Conservation (phyloP, 2,113 vertebrate species). For the Promerops cafer region DNA sequence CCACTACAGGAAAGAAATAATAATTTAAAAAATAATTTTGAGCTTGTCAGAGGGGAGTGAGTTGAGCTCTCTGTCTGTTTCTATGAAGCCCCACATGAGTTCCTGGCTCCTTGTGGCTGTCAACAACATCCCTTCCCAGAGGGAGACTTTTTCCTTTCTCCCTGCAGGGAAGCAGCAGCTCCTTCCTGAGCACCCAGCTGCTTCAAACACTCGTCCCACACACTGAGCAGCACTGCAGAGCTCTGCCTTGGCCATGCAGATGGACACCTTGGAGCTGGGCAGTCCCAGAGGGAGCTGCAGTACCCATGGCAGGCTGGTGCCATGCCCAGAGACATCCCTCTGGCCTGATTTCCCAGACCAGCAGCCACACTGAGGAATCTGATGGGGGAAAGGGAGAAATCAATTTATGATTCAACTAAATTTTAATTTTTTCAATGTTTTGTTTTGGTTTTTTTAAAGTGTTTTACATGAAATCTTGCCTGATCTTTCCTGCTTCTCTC, state of each 20-base stretch:
- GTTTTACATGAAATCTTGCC: not conserved
- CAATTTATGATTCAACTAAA: not conserved
- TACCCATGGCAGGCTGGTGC: fast-evolving
- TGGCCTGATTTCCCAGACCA: not conserved
- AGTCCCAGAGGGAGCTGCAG: not conserved
- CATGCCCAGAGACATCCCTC: fast-evolving
- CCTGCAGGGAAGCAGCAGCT: not conserved
- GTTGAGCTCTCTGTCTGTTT: not conserved
- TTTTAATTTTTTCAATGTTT: not conserved
- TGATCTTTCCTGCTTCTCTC: not conserved
- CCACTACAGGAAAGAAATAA: not conserved
- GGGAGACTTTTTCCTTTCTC: not conserved
- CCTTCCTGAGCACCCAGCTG: not conserved
- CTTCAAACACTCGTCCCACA: fast-evolving
- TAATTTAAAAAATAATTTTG: not conserved
- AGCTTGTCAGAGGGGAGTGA: not conserved
- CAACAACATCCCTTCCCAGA: not conserved
- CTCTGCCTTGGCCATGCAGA: not conserved
- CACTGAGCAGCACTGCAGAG: not conserved
- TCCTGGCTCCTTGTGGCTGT: not conserved
- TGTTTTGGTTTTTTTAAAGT: fast-evolving
- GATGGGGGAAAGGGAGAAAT: not conserved
- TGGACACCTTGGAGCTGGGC: not conserved
- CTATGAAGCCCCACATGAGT: not conserved
- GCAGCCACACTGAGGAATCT: not conserved